Evolutionary conservation across 2,888 invertebrate genomes (phyloP), one percentile per base, ranked within the genome.

Genomic region (Cyaniris semiargus): DNA sequence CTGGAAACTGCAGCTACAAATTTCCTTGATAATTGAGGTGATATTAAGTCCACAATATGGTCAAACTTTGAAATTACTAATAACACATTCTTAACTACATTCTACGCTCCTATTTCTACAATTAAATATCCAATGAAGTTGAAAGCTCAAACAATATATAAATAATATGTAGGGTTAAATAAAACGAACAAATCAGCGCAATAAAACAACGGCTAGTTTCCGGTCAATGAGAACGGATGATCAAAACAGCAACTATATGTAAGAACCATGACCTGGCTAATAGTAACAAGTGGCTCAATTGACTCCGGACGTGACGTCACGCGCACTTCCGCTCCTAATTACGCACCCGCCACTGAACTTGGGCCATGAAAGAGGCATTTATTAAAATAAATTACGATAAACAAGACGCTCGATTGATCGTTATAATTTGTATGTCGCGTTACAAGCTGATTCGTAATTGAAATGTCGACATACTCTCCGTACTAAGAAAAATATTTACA

Each of bases 261-360:
- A 77, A 56, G 75, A 78, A 80, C 83, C 90, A 88, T 90, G 91
- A 90, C 90, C 91, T 90, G 87, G 80, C 81, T 82, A 83, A 83
- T 83, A 80, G 81, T 80, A 80, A 80, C 83, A 84, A 85, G 84
- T 85, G 84, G 83, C 79, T 84, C 84, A 85, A 86, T 85, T 90
- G 88, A 83, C 83, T 81, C 82, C 88, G 91, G 91, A 91, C 83
- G 87, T 91, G 91, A 91, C 90, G 88, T 90, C 90, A 89, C 84
- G 78, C 76, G 85, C 87, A 86, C 89, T 90, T 91, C 91, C 91
- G 86, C 79, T 85, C 84, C 87, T 88, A 90, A 90, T 90, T 90
- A 86, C 84, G 84, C 85, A 88, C 87, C 88, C 88, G 88, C 77
- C 72, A 72, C 72, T 77, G 72, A 72, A 72, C 77, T 76, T 76